These are phyloP conservation scores for Tipula unca DNA, from an alignment of 2,888 invertebrate genomes.

Conservation along the genomic window DNA sequence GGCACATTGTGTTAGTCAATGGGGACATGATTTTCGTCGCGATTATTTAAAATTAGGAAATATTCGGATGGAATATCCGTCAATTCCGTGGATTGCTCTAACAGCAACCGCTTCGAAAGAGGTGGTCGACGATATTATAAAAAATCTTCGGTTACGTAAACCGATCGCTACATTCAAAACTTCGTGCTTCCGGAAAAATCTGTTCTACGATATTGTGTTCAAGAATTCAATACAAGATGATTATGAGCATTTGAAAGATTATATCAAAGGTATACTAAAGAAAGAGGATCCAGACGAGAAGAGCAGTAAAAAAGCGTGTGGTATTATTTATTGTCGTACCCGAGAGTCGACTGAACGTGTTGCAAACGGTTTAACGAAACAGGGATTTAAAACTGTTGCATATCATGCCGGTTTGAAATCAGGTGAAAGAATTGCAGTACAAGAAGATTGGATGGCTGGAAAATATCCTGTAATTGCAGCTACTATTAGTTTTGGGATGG, in stretches of 20 bases:
- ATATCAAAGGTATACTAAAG: slow-evolving; percentile 58
- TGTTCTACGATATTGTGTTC: slow-evolving; percentile 90
- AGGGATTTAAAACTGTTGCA: slow-evolving; percentile 67
- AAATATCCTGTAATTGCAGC: slow-evolving; percentile 79
- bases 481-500: slow-evolving; percentile 99
- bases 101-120: slow-evolving; percentile 86
- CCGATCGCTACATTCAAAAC: slow-evolving; percentile 69
- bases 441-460: slow-evolving; percentile 89
- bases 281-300: slow-evolving; percentile 39
- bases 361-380: slow-evolving; percentile 61
- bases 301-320: slow-evolving; percentile 51
- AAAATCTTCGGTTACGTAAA: slow-evolving; percentile 57
- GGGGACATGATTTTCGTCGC: slow-evolving; percentile 98
- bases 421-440: slow-evolving; percentile 64
- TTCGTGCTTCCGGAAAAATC: slow-evolving; percentile 84
- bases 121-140: slow-evolving; percentile 75
- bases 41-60: slow-evolving; percentile 85
- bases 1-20: slow-evolving; percentile 95
- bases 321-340: slow-evolving; percentile 92
- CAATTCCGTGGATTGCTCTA: slow-evolving; percentile 79
- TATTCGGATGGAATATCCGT: slow-evolving; percentile 52
- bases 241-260: slow-evolving; percentile 67
- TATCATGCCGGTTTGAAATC: slow-evolving; percentile 86
- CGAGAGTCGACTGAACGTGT: slow-evolving; percentile 83
- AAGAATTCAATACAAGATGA: slow-evolving; percentile 78